Conservation (phyloP, 2,888 invertebrate species). For the Idaea biselata region DNA sequence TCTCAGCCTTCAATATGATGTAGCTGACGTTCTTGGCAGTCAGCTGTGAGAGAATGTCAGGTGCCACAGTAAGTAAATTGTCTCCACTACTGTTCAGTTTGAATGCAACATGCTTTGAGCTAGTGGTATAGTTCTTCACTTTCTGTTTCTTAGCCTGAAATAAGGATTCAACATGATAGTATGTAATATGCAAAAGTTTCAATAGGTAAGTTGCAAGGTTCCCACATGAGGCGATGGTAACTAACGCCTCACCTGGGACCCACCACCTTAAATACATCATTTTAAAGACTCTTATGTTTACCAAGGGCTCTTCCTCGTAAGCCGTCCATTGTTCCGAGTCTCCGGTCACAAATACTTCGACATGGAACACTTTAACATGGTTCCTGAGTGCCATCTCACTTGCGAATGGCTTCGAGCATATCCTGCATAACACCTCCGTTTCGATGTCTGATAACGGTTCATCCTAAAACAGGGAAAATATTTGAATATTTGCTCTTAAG, state of each 20-base stretch:
- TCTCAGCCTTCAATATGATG: constrained; percentile 59
- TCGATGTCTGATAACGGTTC: not conserved
- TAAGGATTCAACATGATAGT: not conserved
- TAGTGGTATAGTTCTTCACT: not conserved
- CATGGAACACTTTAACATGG: constrained; percentile 62
- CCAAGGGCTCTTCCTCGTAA: constrained; percentile 3
- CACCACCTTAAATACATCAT: no score
- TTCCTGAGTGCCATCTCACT: constrained; percentile 55
- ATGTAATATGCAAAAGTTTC: no score
- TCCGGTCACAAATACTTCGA: constrained; percentile 43
- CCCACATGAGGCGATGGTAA: no score
- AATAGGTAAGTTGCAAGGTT: no score
- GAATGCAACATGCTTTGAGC: not conserved
- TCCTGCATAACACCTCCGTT: constrained; percentile 4
- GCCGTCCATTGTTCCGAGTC: constrained; percentile 43
- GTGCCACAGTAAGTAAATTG: constrained; percentile 11
- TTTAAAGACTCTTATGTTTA: not conserved
- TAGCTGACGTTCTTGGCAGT: constrained; percentile 64
- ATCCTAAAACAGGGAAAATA: not conserved
- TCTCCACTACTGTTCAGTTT: not conserved
- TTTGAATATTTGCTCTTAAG: not conserved
- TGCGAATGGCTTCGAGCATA: constrained; percentile 54
- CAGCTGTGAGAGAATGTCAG: constrained; percentile 45
- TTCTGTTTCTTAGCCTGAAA: constrained; percentile 12
- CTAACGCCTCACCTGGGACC: no score